Evolutionary conservation across 1,140 invertebrate genomes (phyloP).

Genomic region (Pogonognathellus flavescens): DNA sequence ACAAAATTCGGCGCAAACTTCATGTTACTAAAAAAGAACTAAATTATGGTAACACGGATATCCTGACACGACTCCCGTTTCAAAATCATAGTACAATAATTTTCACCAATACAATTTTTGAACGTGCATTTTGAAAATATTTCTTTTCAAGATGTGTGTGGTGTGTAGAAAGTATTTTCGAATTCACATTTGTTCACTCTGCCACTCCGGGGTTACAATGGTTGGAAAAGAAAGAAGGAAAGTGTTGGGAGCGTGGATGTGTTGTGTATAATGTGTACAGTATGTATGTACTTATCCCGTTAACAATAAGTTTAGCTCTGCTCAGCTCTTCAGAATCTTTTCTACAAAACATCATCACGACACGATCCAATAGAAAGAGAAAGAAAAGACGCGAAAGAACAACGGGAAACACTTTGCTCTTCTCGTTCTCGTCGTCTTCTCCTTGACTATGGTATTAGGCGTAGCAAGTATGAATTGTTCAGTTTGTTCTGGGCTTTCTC

Average conservation of each 20-base stretch:
- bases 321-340: slow-evolving; percentile 26
- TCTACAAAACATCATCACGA: slow-evolving; percentile 26
- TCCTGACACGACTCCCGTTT: too few species aligned
- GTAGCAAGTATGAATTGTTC: not conserved
- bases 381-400: slow-evolving; percentile 29
- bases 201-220: too few species aligned
- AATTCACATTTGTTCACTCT: too few species aligned
- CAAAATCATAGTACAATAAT: too few species aligned
- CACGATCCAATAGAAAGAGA: slow-evolving; percentile 28
- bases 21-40: too few species aligned
- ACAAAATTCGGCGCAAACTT: too few species aligned
- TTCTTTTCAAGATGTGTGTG: too few species aligned
- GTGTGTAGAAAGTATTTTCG: too few species aligned
- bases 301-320: slow-evolving; percentile 34
- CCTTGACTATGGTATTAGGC: slow-evolving; percentile 3
- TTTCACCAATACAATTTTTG: too few species aligned
- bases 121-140: too few species aligned
- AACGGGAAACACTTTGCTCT: slow-evolving; percentile 28
- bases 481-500: not conserved
- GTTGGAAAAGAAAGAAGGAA: too few species aligned
- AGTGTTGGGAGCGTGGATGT: not conserved
- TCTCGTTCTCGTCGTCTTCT: slow-evolving; percentile 1
- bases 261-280: not conserved
- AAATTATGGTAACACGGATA: too few species aligned
- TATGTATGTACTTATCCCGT: not conserved